A percentile compares a stretch with the other conserved stretches of the same genome.
These are phyloP conservation scores for Globia sparganii DNA, from an alignment of 2,888 invertebrate genomes.

Conservation along the genomic window DNA sequence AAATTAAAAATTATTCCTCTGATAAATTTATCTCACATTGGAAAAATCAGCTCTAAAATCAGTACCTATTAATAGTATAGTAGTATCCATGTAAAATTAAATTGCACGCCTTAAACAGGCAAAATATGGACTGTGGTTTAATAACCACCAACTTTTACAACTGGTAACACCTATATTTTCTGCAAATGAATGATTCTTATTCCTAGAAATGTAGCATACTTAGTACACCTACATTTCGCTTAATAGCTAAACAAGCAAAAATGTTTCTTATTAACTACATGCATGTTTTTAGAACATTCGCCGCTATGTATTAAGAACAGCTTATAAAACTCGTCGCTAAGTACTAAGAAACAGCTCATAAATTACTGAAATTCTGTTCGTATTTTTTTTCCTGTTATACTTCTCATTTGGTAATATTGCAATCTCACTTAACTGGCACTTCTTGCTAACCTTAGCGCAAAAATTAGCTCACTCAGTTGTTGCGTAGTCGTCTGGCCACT, in stretches of 20 bases:
- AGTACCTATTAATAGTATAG: no score
- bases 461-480: slow-evolving; percentile 37
- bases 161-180: no score
- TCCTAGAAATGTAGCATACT: not conserved
- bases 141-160: no score
- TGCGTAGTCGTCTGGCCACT: slow-evolving; percentile 40
- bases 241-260: not conserved
- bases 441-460: slow-evolving; percentile 32
- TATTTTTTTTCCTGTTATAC: slow-evolving; percentile 4
- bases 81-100: no score
- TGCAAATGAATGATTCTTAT: no score
- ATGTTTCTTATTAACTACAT: not conserved
- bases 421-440: slow-evolving; percentile 26
- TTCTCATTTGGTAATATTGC: slow-evolving; percentile 26
- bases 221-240: not conserved
- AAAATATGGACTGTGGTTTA: no score
- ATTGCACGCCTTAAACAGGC: no score
- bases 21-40: no score
- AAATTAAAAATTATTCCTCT: no score
- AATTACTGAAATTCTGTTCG: slow-evolving; percentile 8
- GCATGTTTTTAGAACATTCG: not conserved
- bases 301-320: not conserved
- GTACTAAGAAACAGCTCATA: not conserved
- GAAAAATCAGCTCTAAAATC: no score
- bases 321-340: not conserved